These are phyloP conservation scores for Cephus nigrinus DNA, from an alignment of 2,888 invertebrate species.

Conservation along the genomic window DNA sequence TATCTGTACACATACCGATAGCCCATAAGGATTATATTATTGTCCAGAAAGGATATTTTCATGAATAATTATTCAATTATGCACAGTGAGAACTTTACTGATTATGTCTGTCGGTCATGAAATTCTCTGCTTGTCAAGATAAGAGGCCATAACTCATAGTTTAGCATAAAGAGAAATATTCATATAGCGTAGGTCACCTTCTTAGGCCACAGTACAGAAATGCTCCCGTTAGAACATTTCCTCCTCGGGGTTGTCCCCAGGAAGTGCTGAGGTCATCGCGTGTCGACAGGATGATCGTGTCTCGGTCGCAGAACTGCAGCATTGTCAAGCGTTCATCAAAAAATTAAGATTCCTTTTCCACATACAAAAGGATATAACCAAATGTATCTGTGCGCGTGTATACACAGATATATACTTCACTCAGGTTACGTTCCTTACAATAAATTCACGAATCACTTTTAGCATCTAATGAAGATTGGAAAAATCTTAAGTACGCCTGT, in stretches of 20 bases:
- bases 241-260: slow-evolving; percentile 49
- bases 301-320: neutral
- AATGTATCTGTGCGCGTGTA: neutral
- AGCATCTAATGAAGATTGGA: neutral
- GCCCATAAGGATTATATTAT: neutral
- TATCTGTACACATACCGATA: neutral
- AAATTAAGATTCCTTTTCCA: neutral
- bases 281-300: slow-evolving; percentile 27
- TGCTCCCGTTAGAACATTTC: slow-evolving; percentile 51
- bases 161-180: neutral
- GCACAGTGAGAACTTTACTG: neutral
- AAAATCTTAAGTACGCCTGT: neutral
- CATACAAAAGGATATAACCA: neutral
- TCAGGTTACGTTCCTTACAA: neutral
- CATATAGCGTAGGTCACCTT: neutral
- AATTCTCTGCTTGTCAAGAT: neutral
- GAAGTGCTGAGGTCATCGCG: slow-evolving; percentile 56
- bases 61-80: neutral
- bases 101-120: neutral
- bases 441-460: neutral
- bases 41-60: neutral
- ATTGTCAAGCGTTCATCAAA: neutral
- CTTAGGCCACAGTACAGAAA: neutral
- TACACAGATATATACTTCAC: neutral
- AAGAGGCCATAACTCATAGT: neutral